Percentiles rank a stretch among this genome's conserved stretches.
These are phyloP conservation scores for Oscheius myriophilus DNA, from an alignment of 2,888 invertebrate species.

Conservation along the genomic window DNA sequence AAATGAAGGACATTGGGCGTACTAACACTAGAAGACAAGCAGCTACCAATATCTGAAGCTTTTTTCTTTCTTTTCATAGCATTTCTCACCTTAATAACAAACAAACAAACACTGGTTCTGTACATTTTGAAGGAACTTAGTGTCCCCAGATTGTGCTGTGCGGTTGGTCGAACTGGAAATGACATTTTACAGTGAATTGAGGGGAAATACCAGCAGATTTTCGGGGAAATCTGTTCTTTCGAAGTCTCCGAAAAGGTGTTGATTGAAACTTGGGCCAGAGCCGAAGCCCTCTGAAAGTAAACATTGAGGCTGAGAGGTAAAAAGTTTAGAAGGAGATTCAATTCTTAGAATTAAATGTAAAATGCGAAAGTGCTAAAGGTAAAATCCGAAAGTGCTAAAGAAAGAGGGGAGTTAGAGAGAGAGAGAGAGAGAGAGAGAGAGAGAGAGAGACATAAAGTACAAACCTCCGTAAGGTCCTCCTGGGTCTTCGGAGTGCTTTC, in stretches of 20 bases:
- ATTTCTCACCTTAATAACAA: slow-evolving; percentile 6
- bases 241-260: slow-evolving; percentile 16
- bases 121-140: background rate
- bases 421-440: too few species aligned
- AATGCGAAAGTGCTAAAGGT: too few species aligned
- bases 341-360: too few species aligned
- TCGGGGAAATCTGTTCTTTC: slow-evolving; percentile 6
- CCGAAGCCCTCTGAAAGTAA: slow-evolving; percentile 14
- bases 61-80: background rate
- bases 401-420: too few species aligned
- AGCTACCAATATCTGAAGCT: slow-evolving; percentile 3
- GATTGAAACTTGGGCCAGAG: background rate
- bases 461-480: too few species aligned
- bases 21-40: slow-evolving; percentile 12
- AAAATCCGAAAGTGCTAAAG: background rate
- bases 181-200: background rate
- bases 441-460: too few species aligned
- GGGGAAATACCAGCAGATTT: slow-evolving; percentile 7
- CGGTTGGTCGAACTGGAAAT: slow-evolving; percentile 22
- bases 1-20: slow-evolving; percentile 16
- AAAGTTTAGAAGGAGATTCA: too few species aligned
- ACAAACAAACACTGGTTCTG: slow-evolving; percentile 3
- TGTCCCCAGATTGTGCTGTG: slow-evolving; percentile 28
- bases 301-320: background rate
- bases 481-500: slow-evolving; percentile 40